Conservation (phyloP, 2,113 vertebrate species). For the Sturnira hondurensis region DNA sequence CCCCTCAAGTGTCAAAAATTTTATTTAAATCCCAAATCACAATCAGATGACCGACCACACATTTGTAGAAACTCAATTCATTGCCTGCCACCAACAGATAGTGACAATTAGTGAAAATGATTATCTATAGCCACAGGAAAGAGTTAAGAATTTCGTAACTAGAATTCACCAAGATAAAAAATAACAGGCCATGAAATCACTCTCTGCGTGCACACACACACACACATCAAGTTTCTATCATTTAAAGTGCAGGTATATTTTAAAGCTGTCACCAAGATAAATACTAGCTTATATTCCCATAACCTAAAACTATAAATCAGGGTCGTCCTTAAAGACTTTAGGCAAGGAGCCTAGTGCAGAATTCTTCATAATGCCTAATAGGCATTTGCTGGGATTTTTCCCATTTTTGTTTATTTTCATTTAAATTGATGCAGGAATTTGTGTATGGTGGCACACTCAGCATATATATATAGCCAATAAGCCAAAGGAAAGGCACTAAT, state of each 20-base stretch:
- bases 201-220: not conserved
- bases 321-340: not conserved
- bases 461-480: not conserved
- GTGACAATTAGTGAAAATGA: not conserved
- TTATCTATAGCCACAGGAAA: not conserved
- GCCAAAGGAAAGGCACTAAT: not conserved
- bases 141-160: not conserved
- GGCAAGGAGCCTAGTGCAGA: not conserved
- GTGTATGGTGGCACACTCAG: not conserved
- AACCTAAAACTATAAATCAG: slow-evolving; percentile 11
- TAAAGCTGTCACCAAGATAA: slow-evolving; percentile 4
- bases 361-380: not conserved
- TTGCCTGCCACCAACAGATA: not conserved
- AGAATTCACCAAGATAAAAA: slow-evolving; percentile 4
- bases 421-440: not conserved
- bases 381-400: not conserved
- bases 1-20: not conserved
- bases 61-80: not conserved
- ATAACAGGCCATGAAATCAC: not conserved
- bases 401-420: slow-evolving; percentile 2
- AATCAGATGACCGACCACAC: not conserved
- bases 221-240: not conserved
- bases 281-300: not conserved
- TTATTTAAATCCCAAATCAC: slow-evolving; percentile 9
- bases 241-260: slow-evolving; percentile 16